phyloP scores from a whole-genome alignment of 2,113 vertebrate genomes.

The Clarias magur region DNA sequence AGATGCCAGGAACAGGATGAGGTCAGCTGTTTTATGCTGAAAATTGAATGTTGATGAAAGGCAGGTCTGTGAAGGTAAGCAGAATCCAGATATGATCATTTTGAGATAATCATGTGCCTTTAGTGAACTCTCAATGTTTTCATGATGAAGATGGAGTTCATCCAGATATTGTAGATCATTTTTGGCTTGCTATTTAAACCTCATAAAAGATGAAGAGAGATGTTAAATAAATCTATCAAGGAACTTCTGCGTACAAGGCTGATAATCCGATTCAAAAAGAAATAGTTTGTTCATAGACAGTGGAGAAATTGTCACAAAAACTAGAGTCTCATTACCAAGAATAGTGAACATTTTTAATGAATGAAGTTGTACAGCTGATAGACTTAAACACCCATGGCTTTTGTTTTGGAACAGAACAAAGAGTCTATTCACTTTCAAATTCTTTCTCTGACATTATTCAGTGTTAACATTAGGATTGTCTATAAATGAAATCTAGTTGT shows the following conservation, averaged over 20 bases:
- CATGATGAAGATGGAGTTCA: background rate
- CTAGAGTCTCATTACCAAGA: background rate
- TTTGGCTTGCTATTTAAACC: background rate
- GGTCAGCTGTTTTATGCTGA: background rate
- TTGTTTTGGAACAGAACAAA: too few relatives aligned
- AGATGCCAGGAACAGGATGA: background rate
- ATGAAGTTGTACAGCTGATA: too few relatives aligned
- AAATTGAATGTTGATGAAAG: background rate
- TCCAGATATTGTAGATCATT: background rate
- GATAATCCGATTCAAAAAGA: background rate
- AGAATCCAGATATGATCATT: background rate
- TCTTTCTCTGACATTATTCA: too few relatives aligned
- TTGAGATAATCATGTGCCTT: background rate
- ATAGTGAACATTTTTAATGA: too few relatives aligned
- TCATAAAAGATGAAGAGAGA: background rate
- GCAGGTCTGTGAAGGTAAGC: background rate
- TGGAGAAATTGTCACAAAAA: background rate
- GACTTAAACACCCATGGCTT: too few relatives aligned
- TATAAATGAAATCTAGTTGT: too few relatives aligned
- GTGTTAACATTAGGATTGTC: too few relatives aligned
- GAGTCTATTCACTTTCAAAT: too few relatives aligned
- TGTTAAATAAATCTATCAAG: background rate
- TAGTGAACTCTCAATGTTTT: background rate
- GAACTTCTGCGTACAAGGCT: background rate
- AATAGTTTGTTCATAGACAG: background rate